Base-by-base conservation (phyloP, 2,888 invertebrate genomes). In the Rotaria sp. region DNA sequence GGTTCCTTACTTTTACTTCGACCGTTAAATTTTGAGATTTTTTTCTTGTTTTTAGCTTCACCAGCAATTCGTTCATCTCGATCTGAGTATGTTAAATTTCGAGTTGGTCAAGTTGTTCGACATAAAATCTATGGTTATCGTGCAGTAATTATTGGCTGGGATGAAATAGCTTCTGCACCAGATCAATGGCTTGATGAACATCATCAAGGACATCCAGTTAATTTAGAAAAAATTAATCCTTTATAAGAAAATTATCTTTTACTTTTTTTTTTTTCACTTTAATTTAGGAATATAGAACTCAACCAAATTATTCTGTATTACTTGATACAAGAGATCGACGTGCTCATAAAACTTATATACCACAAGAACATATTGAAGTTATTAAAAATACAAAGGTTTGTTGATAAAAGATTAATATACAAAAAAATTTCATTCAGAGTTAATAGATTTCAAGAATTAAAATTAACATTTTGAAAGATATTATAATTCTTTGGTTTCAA, bases 121-220 rank as follows among this genome's bases (percentile, higher is more conserved):
- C 93, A 92, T 87, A 91, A 91, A 88, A 87, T 88, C 15, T 91
- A 90, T 89, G 91, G 91, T 45, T 93, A 92, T 87, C 88, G 91
- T 87, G 93, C 92, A 3, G 92, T 93, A 24, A 92, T 93, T 85
- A 89, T 93, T 67, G 93, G 93, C 59, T 93, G 93, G 93, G 93
- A 93, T 89, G 89, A 89, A 85, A 88, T 88, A 59, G 92, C 92
- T 2, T 45, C 41, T 13, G 80, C 80, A 45, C 80, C 80, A 11
- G 80, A 80, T 15, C 11, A 41, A n/a, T 80, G 80, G 80, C 41
- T 80, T 5, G 26, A 45, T n/a, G 80, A 80, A 45, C 80, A 80
- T n/a, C 80, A 80, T 80, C 45, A 80, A 45, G 80, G 26, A 10
- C 80, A 80, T 80, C 80, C 80, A 80, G 80, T 80, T 41, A 41